These are phyloP conservation scores for Desoria tigrina DNA, from an alignment of 2,888 invertebrate genomes.

Conservation along the genomic window DNA sequence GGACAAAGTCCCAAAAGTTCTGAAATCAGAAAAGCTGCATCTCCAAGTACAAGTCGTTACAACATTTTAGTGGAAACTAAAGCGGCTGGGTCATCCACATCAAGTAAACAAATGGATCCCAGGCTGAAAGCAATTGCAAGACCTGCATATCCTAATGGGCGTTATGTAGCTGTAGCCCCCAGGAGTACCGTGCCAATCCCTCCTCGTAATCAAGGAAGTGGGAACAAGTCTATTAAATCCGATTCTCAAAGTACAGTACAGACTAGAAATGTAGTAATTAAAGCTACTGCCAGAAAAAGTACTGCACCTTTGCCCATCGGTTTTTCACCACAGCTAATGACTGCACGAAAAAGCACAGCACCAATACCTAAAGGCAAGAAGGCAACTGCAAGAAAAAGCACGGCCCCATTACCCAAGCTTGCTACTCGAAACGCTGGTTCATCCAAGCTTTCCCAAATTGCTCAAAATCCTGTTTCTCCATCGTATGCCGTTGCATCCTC, in stretches of 20 bases:
- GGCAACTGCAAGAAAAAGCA: conserved; percentile 10
- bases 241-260: neutral
- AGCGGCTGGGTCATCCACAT: neutral
- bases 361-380: neutral
- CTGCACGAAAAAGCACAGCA: neutral
- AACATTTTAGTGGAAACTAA: neutral
- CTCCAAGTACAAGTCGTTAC: neutral
- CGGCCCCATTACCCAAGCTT: conserved; percentile 7
- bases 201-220: neutral
- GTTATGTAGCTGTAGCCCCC: conserved; percentile 6
- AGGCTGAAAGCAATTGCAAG: neutral
- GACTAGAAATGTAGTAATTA: neutral
- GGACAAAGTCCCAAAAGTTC: neutral
- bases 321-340: neutral
- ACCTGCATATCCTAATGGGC: conserved; percentile 7
- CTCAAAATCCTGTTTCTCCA: neutral
- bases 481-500: neutral
- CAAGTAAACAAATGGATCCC: neutral
- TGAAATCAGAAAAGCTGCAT: neutral
- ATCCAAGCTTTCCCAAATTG: neutral
- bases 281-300: conserved; percentile 2
- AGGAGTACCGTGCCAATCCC: conserved; percentile 2
- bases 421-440: neutral
- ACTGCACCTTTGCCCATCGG: neutral
- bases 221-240: neutral